A percentile compares a stretch with the other conserved stretches of the same genome.
Conservation (phyloP, 2,113 vertebrate genomes). For the Pachycephala philippinensis region DNA sequence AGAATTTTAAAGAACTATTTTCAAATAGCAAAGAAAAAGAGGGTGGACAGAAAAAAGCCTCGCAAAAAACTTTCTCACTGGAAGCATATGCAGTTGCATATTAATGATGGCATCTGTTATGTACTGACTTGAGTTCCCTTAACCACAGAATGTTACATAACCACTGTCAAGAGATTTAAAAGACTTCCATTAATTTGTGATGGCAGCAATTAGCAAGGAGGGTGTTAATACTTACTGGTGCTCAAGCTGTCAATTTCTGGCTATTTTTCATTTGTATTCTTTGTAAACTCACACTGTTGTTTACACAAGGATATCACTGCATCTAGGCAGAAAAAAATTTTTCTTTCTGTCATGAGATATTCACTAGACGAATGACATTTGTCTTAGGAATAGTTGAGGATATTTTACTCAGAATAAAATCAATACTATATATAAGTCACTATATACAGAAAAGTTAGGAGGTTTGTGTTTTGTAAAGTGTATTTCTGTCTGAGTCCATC, state of each 20-base stretch:
- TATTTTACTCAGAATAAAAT: not conserved
- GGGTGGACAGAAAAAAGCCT: not conserved
- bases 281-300: slow-evolving; percentile 18
- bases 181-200: slow-evolving; percentile 69
- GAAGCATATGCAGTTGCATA: slow-evolving; percentile 71
- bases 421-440: not conserved
- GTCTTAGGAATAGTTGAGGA: not conserved
- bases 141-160: slow-evolving; percentile 63
- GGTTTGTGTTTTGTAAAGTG: not conserved
- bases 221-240: slow-evolving; percentile 51
- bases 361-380: not conserved
- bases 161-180: slow-evolving; percentile 71
- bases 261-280: slow-evolving; percentile 41
- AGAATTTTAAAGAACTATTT: not conserved
- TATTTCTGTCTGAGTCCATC: not conserved
- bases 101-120: slow-evolving; percentile 76
- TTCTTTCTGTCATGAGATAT: not conserved
- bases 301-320: slow-evolving; percentile 5
- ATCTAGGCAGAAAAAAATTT: not conserved
- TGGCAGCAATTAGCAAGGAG: slow-evolving; percentile 74
- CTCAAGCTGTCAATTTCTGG: slow-evolving; percentile 64
- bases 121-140: slow-evolving; percentile 58
- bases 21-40: not conserved
- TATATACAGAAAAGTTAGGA: not conserved
- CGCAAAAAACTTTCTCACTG: slow-evolving; percentile 29